phyloP scores from a whole-genome alignment of 2,797 vertebrate species.

The Thamnophis elegans region DNA sequence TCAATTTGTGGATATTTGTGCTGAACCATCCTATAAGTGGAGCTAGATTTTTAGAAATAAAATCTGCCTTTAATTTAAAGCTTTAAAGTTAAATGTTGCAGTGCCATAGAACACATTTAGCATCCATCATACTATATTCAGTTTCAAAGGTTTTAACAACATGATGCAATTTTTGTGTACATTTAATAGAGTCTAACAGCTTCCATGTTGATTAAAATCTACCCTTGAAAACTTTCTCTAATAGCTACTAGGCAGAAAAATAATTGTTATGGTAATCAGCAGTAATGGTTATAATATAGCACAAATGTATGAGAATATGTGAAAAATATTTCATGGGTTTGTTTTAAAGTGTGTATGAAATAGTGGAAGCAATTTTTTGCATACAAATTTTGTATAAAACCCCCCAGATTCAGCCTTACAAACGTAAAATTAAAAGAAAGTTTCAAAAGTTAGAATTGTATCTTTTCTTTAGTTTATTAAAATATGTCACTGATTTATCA shows the following conservation, averaged over 20 bases:
- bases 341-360: conserved; percentile 46
- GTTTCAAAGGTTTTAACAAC: conserved; percentile 73
- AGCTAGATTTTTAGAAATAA: conserved; percentile 55
- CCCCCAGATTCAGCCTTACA: not conserved
- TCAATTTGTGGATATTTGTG: conserved; percentile 56
- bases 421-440: not conserved
- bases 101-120: conserved; percentile 72
- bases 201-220: conserved; percentile 62
- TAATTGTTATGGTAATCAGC: conserved; percentile 51
- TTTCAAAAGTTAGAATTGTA: not conserved
- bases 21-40: conserved; percentile 58
- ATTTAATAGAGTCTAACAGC: conserved; percentile 57
- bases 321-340: conserved; percentile 66
- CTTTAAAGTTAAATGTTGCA: conserved; percentile 71
- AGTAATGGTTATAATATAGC: conserved; percentile 51
- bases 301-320: conserved; percentile 59
- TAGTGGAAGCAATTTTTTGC: conserved; percentile 35
- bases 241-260: conserved; percentile 52
- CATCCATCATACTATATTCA: conserved; percentile 56
- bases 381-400: not conserved
- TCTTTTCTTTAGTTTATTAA: not conserved
- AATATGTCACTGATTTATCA: not conserved
- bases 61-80: conserved; percentile 73
- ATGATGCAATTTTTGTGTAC: conserved; percentile 65
- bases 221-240: conserved; percentile 44